Evolutionary conservation across 1,140 invertebrate genomes (phyloP).

Genomic region (Stegodyphus mimosarum): DNA sequence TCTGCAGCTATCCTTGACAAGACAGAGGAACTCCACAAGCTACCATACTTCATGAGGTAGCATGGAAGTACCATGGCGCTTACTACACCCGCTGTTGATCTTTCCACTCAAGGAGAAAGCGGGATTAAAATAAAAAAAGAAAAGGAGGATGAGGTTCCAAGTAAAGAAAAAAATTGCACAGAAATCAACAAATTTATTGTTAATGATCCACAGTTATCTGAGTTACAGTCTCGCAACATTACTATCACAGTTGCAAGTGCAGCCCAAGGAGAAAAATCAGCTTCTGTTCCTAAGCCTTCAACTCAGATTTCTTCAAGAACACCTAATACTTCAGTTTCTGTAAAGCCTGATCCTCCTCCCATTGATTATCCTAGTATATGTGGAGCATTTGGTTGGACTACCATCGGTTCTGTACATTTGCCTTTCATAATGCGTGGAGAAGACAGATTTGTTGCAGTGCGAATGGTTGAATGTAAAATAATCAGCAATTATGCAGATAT

Average conservation of each 20-base stretch:
- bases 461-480: slow-evolving; percentile 85
- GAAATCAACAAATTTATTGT: slow-evolving; percentile 26
- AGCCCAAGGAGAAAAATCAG: slow-evolving; percentile 21
- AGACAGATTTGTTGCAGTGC: slow-evolving; percentile 85
- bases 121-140: slow-evolving; percentile 50
- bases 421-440: slow-evolving; percentile 86
- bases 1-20: neutral
- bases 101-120: slow-evolving; percentile 46
- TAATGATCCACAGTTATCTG: slow-evolving; percentile 35
- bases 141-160: slow-evolving; percentile 35
- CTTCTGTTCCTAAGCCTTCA: slow-evolving; percentile 24
- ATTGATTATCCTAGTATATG: slow-evolving; percentile 82
- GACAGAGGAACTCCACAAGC: slow-evolving; percentile 5
- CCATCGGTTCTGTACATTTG: slow-evolving; percentile 84
- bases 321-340: neutral
- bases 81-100: slow-evolving; percentile 52
- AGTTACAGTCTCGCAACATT: slow-evolving; percentile 46
- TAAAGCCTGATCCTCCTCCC: slow-evolving; percentile 60
- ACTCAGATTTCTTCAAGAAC: neutral
- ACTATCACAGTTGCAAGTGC: slow-evolving; percentile 30
- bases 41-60: slow-evolving; percentile 39
- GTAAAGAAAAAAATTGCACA: slow-evolving; percentile 2
- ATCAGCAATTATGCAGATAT: slow-evolving; percentile 74
- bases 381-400: slow-evolving; percentile 90
- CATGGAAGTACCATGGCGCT: slow-evolving; percentile 57